phyloP scores from a whole-genome alignment of 2,888 invertebrate species.

The Nemurella pictetii region DNA sequence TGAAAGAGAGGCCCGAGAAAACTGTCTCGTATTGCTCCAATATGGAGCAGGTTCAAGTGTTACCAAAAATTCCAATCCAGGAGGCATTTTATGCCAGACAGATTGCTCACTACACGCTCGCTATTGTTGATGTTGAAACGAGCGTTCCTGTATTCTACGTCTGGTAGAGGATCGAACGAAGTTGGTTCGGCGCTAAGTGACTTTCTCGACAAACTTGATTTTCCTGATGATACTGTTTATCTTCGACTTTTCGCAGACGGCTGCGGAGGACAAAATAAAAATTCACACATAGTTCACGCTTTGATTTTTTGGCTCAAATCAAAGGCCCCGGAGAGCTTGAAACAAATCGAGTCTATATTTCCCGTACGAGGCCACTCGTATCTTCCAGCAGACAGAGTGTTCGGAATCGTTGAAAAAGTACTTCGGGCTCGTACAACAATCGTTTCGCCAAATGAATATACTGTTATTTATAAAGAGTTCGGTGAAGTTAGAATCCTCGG shows the following conservation, averaged over 20 bases:
- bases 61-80: neutral
- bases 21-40: neutral
- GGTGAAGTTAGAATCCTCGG: constrained; percentile 24
- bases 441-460: constrained; percentile 13
- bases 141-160: neutral
- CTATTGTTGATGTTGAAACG: neutral
- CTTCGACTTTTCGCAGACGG: constrained; percentile 20
- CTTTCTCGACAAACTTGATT: constrained; percentile 36
- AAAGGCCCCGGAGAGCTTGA: constrained; percentile 40
- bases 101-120: constrained; percentile 1
- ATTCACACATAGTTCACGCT: constrained; percentile 42
- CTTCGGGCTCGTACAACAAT: constrained; percentile 8
- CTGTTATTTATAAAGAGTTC: constrained; percentile 21
- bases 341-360: constrained; percentile 42
- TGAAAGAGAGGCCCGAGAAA: neutral
- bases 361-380: constrained; percentile 40
- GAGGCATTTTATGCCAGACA: constrained; percentile 6
- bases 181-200: constrained; percentile 4
- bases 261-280: constrained; percentile 20
- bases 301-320: constrained; percentile 44
- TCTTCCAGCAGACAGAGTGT: constrained; percentile 36
- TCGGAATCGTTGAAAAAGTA: constrained; percentile 14
- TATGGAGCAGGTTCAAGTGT: neutral
- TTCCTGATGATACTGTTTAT: neutral
- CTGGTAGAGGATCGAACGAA: constrained; percentile 7